These are phyloP conservation scores for Xyrauchen texanus DNA, from an alignment of 2,113 vertebrate species.

Conservation along the genomic window DNA sequence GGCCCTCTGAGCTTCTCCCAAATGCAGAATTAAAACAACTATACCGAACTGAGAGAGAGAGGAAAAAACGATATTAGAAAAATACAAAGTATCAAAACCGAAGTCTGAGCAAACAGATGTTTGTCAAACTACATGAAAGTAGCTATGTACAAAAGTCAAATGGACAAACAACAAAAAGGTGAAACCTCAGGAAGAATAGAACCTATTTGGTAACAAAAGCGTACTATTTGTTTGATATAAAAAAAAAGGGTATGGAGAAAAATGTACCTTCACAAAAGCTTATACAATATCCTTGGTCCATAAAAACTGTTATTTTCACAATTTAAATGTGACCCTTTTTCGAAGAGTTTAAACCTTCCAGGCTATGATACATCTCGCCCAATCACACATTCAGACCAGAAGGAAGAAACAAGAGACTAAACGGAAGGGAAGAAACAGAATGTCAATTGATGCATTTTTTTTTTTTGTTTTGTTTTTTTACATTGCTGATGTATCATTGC, in stretches of 20 bases:
- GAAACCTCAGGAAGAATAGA: conserved; percentile 87
- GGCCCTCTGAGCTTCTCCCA: conserved; percentile 89
- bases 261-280: conserved; percentile 99
- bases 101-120: conserved; percentile 69
- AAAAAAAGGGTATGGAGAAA: conserved; percentile 95
- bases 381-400: conserved; percentile 66
- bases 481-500: conserved; percentile 71
- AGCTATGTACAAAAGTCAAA: conserved; percentile 79
- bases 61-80: conserved; percentile 66
- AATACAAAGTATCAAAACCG: conserved; percentile 64
- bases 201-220: conserved; percentile 99
- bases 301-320: conserved; percentile 88
- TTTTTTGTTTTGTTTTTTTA: conserved; percentile 32
- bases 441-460: conserved; percentile 68
- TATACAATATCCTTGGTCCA: conserved; percentile 99
- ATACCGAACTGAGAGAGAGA: conserved; percentile 46
- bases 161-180: conserved; percentile 55
- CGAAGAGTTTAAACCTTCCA: conserved; percentile 58
- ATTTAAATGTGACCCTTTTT: conserved; percentile 76
- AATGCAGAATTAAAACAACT: conserved; percentile 68
- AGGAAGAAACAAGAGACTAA: conserved; percentile 44
- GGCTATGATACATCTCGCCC: conserved; percentile 81
- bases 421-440: conserved; percentile 26
- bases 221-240: conserved; percentile 92
- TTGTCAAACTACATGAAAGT: conserved; percentile 61